Base-by-base conservation (phyloP, 30 jellyfish, hydroid and myxozoan species). In the Aurelia sp. region DNA sequence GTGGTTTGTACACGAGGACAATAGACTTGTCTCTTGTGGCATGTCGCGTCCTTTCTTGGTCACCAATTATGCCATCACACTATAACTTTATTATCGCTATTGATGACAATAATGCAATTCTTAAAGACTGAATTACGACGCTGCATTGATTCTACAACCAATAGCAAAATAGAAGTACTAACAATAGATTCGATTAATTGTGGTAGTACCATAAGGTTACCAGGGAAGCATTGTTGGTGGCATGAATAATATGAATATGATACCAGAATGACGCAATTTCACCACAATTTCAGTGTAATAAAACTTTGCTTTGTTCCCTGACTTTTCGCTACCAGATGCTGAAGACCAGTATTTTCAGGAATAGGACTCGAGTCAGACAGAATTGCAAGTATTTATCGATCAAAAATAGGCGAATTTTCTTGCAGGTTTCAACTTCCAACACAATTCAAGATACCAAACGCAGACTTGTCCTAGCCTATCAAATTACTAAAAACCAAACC, bases 21-120 rank as follows among this genome's bases (percentile, higher is more conserved):
- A 15, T 21, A 4, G 62, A 16, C 53, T 59, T 44, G 65, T 17
- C 50, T 13, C 38, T 41, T 78, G 80, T 65, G 55, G 55, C 66
- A 40, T 17, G 74, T 50, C 89, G 89, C 89, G 89, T 78, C 80
- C 80, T 78, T 78, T 78, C 80, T 78, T 63, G 80, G 80, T n/a
- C 18, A 19, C 35, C 19, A 62, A 31, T 63, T 40, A 44, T 31
- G 18, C 80, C 18, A 12, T 78, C 59, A 52, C 18, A 48, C 73
- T 44, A 31, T 6, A 13, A 74, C 22, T 66, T 40, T 78, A 61
- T 78, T 62, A 59, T 6, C 30, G 80, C 89, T 63, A 78, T 78
- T 59, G 80, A 62, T 35, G 38, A 19, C 13, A 78, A 59, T 65
- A 66, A 63, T 78, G 89, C 89, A 40, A 55, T 63, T 63, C 72